Base-by-base conservation (phyloP, 2,888 invertebrate genomes). In the Brachyopa scutellaris region DNA sequence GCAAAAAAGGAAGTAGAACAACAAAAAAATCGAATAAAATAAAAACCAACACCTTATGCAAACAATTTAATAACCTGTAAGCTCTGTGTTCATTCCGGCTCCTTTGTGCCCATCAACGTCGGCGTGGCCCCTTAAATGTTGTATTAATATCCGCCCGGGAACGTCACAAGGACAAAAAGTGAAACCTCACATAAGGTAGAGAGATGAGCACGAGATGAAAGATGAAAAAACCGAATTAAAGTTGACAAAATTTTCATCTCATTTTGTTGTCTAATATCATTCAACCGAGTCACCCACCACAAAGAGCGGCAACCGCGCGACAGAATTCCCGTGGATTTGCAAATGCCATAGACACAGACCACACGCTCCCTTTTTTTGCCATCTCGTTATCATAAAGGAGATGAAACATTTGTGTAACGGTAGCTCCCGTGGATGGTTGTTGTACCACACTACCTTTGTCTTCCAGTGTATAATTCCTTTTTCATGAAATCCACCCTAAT, bases 61-160 rank as follows among this genome's bases (percentile, higher is more conserved):
- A 82, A 82, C 70, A 70, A 77, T 82, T 74, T 74, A 74, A 74
- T 74, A 66, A 74, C 59, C 64, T 70, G 47, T 70, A 82, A 76
- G 76, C 64, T 57, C 38, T 61, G 23, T 62, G 38, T 49, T 61
- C 51, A 67, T 67, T 47, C 61, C 47, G 55, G 38, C 45, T 26
- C 26, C 45, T 53, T 40, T 15, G 31, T 2, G 2, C 5, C 38
- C 6, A 26, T 19, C 47, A 33, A 40, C 55, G 23, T 45, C 4
- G 23, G 17, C 13, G 26, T 23, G 31, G 31, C 36, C 38, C 70
- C 53, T 59, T 64, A 77, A 82, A 82, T 59, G 64, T 47, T 67
- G 40, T 82, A 77, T 82, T 72, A 66, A 59, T 64, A 66, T 47
- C 66, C 45, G n/a, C 29, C 45, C 53, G 47, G 13, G 47, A 49